A percentile compares a stretch with the other conserved stretches of the same genome.
Conservation (phyloP, 2,113 vertebrate species). For the Arvicanthis niloticus region DNA sequence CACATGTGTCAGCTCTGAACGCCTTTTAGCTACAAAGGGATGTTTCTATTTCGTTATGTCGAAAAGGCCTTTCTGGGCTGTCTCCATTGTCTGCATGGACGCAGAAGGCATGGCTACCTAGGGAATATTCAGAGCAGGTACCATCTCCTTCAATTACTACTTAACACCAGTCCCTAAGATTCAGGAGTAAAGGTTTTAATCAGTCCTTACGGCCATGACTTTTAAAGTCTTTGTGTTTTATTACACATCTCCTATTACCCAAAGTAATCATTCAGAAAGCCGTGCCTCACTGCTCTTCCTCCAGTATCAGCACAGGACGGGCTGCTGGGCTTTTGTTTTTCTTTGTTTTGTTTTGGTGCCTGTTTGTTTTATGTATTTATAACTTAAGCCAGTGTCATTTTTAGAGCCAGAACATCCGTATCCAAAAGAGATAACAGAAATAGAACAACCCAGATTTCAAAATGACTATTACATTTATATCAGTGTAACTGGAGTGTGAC, state of each 20-base stretch:
- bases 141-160: neutral
- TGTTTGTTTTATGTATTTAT: neutral
- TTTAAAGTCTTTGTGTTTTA: neutral
- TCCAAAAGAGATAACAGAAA: constrained; percentile 4
- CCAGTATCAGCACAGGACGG: neutral
- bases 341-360: neutral
- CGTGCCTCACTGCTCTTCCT: neutral
- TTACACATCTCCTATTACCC: neutral
- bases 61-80: neutral
- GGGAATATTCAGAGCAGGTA: neutral
- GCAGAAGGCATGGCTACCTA: neutral
- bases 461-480: neutral
- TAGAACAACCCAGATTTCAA: neutral
- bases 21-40: neutral
- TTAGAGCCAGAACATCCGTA: neutral
- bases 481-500: neutral
- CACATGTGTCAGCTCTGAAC: neutral
- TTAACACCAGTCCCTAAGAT: neutral
- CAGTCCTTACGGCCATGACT: neutral
- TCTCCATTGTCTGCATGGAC: neutral
- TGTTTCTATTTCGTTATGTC: neutral
- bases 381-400: constrained; percentile 1
- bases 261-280: neutral
- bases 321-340: neutral
- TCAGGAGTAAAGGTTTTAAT: neutral